Evolutionary conservation across 1,140 invertebrate species (phyloP), one percentile per base, ranked within the genome.

Genomic region (Oedothorax gibbosus): DNA sequence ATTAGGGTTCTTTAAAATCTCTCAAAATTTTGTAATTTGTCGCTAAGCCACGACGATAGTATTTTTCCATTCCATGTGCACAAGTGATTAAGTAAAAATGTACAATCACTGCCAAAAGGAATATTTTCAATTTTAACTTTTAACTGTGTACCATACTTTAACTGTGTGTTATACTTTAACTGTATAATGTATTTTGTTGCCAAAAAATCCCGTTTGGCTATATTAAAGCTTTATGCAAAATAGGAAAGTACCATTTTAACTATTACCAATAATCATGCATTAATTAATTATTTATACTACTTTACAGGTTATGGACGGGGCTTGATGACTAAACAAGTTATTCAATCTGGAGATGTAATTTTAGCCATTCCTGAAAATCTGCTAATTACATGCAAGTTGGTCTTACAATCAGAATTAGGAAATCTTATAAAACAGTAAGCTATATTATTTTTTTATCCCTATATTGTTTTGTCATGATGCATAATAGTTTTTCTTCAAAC

Each of bases 241-340:
- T 14, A 6, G n/a, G 12, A n/a, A 60, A 60, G 57, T 60, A 60
- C 57, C 1, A n/a, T 14, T 2, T 12, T 3, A 14, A 7, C 57
- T 51, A 69, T 69, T 71, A 18, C 6, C 21, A n/a, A 4, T 60
- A 4, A 57, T 21, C 18, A 72, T 72, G 35, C 20, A 9, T n/a
- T 72, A 10, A 53, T 53, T 75, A 65, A 18, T 10, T 77, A 49
- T 0, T 51, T 77, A 0, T 20, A n/a, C 49, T 82, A 15, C 73
- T 93, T 92, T 88, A 80, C 89, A 85, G 89, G 90, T 21, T 93
- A 92, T 57, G 93, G 93, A 21, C 89, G 93, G 86, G 93, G 93
- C 35, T 90, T 94, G 54, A 91, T 92, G 87, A 91, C 93, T 12
- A 91, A 91, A 85, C 91, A 90, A 80, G 87, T 88, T 78, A 90